These are phyloP conservation scores for Phymastichus coffea DNA, from an alignment of 1,140 invertebrate genomes.

Conservation along the genomic window DNA sequence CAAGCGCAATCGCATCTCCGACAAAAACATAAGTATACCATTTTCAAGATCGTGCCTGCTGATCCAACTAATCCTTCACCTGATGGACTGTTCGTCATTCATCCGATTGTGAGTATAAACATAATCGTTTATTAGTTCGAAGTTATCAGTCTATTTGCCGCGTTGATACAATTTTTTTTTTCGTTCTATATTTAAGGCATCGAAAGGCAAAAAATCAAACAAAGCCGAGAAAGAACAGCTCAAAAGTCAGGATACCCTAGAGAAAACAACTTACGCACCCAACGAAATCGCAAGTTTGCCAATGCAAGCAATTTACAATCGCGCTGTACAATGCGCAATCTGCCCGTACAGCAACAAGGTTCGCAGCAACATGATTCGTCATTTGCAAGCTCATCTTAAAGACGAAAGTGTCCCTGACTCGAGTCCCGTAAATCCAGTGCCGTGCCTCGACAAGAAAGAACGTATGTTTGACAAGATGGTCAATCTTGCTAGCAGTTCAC, in stretches of 20 bases:
- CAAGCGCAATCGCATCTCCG: conserved; percentile 60
- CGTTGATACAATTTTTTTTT: neutral
- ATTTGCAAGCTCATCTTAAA: conserved; percentile 67
- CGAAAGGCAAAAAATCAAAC: conserved; percentile 34
- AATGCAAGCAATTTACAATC: conserved; percentile 64
- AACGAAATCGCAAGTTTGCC: conserved; percentile 67
- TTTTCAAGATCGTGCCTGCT: conserved; percentile 53
- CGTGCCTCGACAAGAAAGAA: conserved; percentile 74
- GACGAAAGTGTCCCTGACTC: conserved; percentile 63
- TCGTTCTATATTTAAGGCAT: conserved; percentile 6
- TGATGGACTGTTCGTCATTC: conserved; percentile 59
- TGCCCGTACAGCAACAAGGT: conserved; percentile 75
- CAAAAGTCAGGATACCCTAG: conserved; percentile 26
- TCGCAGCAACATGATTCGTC: conserved; percentile 70
- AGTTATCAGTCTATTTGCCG: too few relatives aligned
- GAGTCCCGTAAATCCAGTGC: conserved; percentile 75
- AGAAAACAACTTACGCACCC: conserved; percentile 58
- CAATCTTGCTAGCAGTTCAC: conserved; percentile 74
- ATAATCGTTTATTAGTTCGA: too few relatives aligned
- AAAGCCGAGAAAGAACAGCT: conserved; percentile 32
- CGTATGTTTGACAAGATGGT: conserved; percentile 83
- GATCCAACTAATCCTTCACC: conserved; percentile 57
- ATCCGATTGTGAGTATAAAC: conserved; percentile 51
- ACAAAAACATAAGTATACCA: conserved; percentile 54
- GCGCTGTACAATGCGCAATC: conserved; percentile 63